A percentile compares a stretch with the other conserved stretches of the same genome.
Conservation (phyloP, 2,888 invertebrate species). For the Dione juno region DNA sequence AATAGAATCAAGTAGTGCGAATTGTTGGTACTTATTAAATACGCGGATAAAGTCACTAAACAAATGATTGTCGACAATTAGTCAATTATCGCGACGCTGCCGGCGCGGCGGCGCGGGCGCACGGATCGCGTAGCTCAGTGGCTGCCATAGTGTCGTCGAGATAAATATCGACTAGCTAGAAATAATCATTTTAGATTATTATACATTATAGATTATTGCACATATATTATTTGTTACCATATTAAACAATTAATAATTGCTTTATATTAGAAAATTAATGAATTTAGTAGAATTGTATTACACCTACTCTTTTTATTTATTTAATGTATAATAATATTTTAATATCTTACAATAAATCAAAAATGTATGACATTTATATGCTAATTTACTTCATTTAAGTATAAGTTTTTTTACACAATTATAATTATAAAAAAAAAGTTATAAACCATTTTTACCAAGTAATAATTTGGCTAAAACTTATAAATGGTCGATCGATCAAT, state of each 20-base stretch:
- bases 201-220: no score
- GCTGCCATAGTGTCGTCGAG: slow-evolving; percentile 45
- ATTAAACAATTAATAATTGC: no score
- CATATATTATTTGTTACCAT: no score
- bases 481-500: no score
- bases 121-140: slow-evolving; percentile 54
- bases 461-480: not conserved
- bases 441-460: not conserved
- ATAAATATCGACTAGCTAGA: slow-evolving; percentile 47
- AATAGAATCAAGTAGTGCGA: slow-evolving; percentile 69
- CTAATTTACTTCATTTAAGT: not conserved
- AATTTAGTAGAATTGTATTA: no score
- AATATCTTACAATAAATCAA: no score
- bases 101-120: slow-evolving; percentile 46
- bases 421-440: not conserved
- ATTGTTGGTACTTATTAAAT: slow-evolving; percentile 62
- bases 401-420: not conserved
- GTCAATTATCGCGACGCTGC: slow-evolving; percentile 50
- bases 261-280: no score
- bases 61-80: slow-evolving; percentile 73
- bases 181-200: not conserved
- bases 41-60: slow-evolving; percentile 62
- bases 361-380: not conserved
- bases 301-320: no score
- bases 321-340: not conserved